Conservation (phyloP, 2,113 vertebrate species). For the Neolamprologus fasciatus region DNA sequence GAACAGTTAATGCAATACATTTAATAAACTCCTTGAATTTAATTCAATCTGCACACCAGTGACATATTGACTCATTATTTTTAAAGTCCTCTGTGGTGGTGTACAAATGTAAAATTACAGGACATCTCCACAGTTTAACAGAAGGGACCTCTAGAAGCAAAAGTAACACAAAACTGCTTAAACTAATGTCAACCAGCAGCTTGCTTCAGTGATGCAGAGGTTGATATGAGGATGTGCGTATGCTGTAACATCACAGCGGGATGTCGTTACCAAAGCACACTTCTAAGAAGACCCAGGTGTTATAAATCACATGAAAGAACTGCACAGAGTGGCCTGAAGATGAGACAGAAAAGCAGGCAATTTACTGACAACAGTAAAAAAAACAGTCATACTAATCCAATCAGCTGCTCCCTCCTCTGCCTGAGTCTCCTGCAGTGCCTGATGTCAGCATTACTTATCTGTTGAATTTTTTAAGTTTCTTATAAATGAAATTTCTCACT, state of each 20-base stretch:
- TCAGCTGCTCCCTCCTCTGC: too few relatives aligned
- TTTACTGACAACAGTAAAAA: neutral
- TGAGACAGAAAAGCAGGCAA: neutral
- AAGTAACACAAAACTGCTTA: neutral
- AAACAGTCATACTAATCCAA: too few relatives aligned
- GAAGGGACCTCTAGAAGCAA: neutral
- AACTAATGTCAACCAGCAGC: neutral
- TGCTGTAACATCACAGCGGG: neutral
- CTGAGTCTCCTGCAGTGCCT: too few relatives aligned
- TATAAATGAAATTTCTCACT: too few relatives aligned
- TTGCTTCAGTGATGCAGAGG: neutral
- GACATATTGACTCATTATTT: neutral
- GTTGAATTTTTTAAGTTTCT: too few relatives aligned
- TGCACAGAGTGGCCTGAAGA: neutral
- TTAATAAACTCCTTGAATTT: neutral
- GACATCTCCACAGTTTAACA: neutral
- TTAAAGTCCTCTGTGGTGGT: neutral
- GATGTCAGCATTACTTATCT: too few relatives aligned
- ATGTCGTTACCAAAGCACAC: neutral
- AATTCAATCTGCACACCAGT: neutral
- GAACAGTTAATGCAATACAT: neutral
- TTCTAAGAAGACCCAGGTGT: neutral
- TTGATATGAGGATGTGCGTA: neutral
- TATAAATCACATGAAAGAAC: neutral
- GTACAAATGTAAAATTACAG: neutral